A percentile compares a stretch with the other conserved stretches of the same genome.
phyloP scores from a whole-genome alignment of 2,797 vertebrate species.

The Molossus molossus region DNA sequence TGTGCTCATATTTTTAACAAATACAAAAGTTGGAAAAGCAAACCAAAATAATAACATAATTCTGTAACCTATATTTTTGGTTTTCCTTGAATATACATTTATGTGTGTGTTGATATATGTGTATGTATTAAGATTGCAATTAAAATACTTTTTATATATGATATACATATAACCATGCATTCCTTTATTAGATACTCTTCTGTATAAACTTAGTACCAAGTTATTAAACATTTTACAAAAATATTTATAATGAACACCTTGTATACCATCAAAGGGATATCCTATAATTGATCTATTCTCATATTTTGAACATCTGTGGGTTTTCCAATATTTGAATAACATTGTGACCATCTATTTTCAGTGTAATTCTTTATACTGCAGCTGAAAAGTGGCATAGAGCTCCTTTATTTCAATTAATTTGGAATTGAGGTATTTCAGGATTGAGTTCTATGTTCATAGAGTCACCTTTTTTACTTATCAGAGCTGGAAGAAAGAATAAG shows the following conservation, averaged over 20 bases:
- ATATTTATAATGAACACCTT: background rate
- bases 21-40: background rate
- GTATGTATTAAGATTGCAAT: background rate
- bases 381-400: background rate
- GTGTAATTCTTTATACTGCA: background rate
- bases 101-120: background rate
- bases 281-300: background rate
- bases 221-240: slow-evolving; percentile 9
- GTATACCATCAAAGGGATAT: background rate
- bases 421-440: background rate
- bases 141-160: background rate
- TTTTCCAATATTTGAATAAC: background rate
- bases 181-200: background rate
- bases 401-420: background rate
- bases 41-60: background rate
- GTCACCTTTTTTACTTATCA: background rate
- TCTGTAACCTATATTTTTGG: background rate
- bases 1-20: background rate
- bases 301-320: background rate
- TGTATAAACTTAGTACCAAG: background rate
- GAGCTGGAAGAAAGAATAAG: background rate
- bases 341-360: background rate
- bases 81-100: background rate
- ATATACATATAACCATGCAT: background rate
- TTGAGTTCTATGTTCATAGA: background rate